Conservation (phyloP, 2,888 invertebrate species). For the Heliconius erato region DNA sequence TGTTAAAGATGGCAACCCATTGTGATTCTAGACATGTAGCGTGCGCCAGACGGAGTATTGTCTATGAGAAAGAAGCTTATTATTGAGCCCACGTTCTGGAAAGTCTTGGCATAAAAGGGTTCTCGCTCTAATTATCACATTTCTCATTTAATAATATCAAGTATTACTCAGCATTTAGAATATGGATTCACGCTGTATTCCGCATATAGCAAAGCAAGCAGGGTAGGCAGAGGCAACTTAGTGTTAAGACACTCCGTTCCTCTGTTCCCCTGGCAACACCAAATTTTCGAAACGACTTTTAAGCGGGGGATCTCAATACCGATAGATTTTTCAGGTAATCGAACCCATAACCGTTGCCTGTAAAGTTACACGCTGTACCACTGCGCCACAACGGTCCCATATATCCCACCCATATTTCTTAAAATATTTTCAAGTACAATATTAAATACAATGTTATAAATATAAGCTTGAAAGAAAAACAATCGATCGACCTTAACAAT, state of each 20-base stretch:
- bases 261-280: too few relatives aligned
- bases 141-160: conserved; percentile 9
- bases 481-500: conserved; percentile 61
- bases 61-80: conserved; percentile 31
- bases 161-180: not conserved
- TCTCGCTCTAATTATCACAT: conserved; percentile 23
- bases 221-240: not conserved
- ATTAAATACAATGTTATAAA: not conserved
- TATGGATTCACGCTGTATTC: too few relatives aligned
- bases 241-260: too few relatives aligned
- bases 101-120: conserved; percentile 22
- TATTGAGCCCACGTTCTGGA: conserved; percentile 25
- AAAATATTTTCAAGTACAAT: not conserved
- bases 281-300: too few relatives aligned
- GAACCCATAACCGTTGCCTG: not conserved
- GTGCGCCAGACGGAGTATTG: conserved; percentile 27
- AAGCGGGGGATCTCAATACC: too few relatives aligned
- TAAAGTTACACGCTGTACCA: not conserved
- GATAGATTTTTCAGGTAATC: too few relatives aligned
- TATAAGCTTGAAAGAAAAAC: conserved; percentile 39
- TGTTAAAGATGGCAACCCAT: conserved; percentile 34
- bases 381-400: not conserved
- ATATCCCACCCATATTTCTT: not conserved
- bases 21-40: conserved; percentile 29
- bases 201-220: not conserved